Percentiles rank a stretch among this genome's conserved stretches.
Evolutionary conservation across 2,888 invertebrate genomes (phyloP).

Genomic region (Parelbella ahira): DNA sequence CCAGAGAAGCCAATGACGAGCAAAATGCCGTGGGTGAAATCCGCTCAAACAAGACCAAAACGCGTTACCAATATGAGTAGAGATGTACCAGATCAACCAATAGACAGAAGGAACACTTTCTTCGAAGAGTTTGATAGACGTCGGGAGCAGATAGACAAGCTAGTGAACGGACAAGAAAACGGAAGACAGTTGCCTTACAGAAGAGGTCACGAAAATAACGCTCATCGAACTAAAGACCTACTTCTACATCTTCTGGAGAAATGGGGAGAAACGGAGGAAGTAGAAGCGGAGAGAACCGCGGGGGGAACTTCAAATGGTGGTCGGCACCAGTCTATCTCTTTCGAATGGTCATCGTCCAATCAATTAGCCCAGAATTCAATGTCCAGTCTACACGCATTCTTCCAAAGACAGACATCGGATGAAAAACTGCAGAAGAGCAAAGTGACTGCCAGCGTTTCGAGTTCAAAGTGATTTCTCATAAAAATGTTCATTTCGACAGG

Average conservation of each 20-base stretch:
- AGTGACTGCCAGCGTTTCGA: constrained; percentile 46
- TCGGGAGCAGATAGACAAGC: constrained; percentile 67
- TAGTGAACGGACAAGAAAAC: constrained; percentile 64
- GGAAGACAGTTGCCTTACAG: constrained; percentile 69
- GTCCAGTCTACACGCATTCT: constrained; percentile 90
- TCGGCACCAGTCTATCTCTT: constrained; percentile 86
- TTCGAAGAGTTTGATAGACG: constrained; percentile 73
- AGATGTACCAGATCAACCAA: constrained; percentile 85
- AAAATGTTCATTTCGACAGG: constrained; percentile 33
- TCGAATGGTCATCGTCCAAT: constrained; percentile 87
- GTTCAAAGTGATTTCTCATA: constrained; percentile 45
- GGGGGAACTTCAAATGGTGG: constrained; percentile 72
- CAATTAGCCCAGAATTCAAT: constrained; percentile 88
- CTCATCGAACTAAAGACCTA: constrained; percentile 88
- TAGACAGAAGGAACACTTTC: constrained; percentile 78
- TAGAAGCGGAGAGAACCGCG: constrained; percentile 70
- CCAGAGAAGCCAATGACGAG: constrained; percentile 71
- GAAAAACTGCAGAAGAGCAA: constrained; percentile 69
- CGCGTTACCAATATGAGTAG: constrained; percentile 84
- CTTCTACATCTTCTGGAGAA: constrained; percentile 87
- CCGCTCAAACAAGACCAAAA: constrained; percentile 80
- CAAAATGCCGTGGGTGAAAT: constrained; percentile 78
- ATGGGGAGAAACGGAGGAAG: constrained; percentile 84
- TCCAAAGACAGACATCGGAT: constrained; percentile 82
- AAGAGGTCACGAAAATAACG: constrained; percentile 78